Evolutionary conservation across 2,113 vertebrate species (phyloP).

Genomic region (Varanus komodoensis): DNA sequence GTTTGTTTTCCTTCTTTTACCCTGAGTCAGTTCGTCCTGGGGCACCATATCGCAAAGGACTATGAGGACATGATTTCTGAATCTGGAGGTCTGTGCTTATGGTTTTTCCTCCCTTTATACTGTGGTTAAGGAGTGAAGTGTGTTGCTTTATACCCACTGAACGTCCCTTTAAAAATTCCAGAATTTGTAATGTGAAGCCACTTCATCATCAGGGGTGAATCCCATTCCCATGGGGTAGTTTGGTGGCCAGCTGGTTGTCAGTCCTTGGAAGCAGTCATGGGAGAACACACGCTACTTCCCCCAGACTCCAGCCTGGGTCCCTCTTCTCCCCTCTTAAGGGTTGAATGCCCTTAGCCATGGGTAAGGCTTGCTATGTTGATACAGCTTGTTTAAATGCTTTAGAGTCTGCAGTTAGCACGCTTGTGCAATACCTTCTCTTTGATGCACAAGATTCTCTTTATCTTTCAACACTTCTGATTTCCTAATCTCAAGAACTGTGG

Average conservation of each 20-base stretch:
- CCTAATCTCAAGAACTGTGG: neutral
- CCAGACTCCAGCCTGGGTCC: neutral
- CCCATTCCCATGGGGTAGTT: no score
- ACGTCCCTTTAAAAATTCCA: no score
- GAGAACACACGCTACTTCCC: neutral
- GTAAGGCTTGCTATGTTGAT: neutral
- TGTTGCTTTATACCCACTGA: neutral
- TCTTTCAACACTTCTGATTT: slow-evolving; percentile 27
- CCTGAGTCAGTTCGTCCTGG: neutral
- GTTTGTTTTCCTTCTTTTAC: neutral
- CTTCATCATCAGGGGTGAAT: no score
- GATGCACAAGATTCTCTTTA: neutral
- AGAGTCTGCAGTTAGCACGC: neutral
- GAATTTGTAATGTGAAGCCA: no score
- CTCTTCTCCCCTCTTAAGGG: neutral
- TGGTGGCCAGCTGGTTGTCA: no score
- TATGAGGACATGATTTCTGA: neutral
- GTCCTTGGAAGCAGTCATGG: no score
- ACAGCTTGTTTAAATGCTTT: neutral
- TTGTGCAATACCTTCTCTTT: neutral
- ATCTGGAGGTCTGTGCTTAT: neutral
- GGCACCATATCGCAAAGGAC: neutral
- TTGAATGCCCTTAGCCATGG: neutral
- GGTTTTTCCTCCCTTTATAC: neutral
- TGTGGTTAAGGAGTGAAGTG: no score